Conservation (phyloP, 2,888 invertebrate genomes). For the Caenorhabditis angaria region DNA sequence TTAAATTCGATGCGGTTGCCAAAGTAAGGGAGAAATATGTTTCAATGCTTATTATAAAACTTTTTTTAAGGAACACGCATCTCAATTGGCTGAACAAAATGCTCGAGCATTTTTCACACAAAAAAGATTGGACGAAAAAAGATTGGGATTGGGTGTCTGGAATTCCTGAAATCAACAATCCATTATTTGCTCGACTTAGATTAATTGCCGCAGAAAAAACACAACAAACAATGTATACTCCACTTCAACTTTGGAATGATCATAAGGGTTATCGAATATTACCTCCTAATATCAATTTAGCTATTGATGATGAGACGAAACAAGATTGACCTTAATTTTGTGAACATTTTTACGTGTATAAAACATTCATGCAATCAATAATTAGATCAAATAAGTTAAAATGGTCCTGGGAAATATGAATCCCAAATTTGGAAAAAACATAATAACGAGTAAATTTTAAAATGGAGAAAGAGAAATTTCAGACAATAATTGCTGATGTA, state of each 20-base stretch:
- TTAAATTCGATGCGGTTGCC: conserved; percentile 61
- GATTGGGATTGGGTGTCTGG: conserved; percentile 68
- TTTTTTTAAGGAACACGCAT: conserved; percentile 56
- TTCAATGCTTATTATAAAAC: conserved; percentile 16
- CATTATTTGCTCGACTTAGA: conserved; percentile 55
- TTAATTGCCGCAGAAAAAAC: conserved; percentile 57
- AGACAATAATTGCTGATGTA: no score
- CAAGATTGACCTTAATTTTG: not conserved
- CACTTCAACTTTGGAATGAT: conserved; percentile 57
- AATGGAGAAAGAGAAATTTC: not conserved
- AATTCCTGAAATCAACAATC: conserved; percentile 56
- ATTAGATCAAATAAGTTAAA: not conserved
- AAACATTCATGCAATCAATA: conserved; percentile 1
- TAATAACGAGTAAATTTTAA: not conserved
- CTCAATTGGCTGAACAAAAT: conserved; percentile 57
- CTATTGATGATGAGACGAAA: not conserved
- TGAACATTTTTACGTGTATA: not conserved
- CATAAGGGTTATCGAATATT: conserved; percentile 34
- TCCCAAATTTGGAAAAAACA: not conserved
- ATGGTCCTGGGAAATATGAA: not conserved
- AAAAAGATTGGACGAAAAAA: conserved; percentile 58
- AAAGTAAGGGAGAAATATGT: conserved; percentile 43
- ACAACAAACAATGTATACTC: conserved; percentile 56
- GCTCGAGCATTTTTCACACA: conserved; percentile 61
- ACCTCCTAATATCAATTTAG: not conserved